Conservation (phyloP, 1,140 invertebrate species). For the Drosophila arawakana region DNA sequence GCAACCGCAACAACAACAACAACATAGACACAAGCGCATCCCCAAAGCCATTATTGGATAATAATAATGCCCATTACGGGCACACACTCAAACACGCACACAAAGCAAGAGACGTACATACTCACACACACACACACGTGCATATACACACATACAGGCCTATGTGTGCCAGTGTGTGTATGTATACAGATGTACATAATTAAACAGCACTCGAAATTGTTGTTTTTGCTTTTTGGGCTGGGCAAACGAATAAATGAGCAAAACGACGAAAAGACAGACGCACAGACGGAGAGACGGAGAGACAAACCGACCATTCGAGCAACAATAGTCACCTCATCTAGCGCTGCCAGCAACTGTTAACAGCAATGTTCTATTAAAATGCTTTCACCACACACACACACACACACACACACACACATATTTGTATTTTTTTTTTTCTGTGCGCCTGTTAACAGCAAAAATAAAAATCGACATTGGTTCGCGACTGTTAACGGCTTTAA, state of each 20-base stretch:
- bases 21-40: slow-evolving; percentile 24
- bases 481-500: slow-evolving; percentile 24
- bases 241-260: slow-evolving; percentile 6
- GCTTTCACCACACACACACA: slow-evolving; percentile 37
- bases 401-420: background rate
- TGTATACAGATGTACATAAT: slow-evolving; percentile 23
- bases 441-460: slow-evolving; percentile 49
- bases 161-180: background rate
- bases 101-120: slow-evolving; percentile 1
- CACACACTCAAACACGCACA: slow-evolving; percentile 3
- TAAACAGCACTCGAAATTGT: slow-evolving; percentile 47
- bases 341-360: slow-evolving; percentile 21
- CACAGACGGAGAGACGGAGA: background rate
- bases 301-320: slow-evolving; percentile 1
- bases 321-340: slow-evolving; percentile 18
- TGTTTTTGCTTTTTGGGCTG: slow-evolving; percentile 19
- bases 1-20: background rate
- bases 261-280: background rate
- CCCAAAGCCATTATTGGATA: slow-evolving; percentile 39
- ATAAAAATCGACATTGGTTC: slow-evolving; percentile 32
- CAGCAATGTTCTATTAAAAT: slow-evolving; percentile 40
- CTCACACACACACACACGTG: background rate
- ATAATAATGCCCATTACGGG: slow-evolving; percentile 38
- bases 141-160: slow-evolving; percentile 1
- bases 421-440: slow-evolving; percentile 29